Base-by-base conservation (phyloP, 2,888 invertebrate species). In the Himalopsyche japonica region DNA sequence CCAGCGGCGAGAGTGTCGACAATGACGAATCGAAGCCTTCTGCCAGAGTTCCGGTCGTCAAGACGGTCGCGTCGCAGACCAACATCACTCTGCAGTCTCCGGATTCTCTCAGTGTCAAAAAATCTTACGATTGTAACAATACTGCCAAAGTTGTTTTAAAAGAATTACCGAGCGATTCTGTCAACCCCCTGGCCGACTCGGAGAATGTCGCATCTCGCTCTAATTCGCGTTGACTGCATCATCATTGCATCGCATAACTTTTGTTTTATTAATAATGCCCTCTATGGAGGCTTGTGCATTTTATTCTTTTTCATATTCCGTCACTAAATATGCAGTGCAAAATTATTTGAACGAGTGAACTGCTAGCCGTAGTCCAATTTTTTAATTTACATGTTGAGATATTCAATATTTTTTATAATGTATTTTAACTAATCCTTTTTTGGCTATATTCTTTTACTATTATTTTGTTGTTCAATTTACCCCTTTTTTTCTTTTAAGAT, bases 1-100 rank as follows among this genome's bases (percentile, higher is more conserved):
- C 32, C 24, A 10, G 8, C 37, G 24, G 12, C 30, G 77, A 49
- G 32, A 48, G 76, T 7, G n/a, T 15, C 8, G 37, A 32, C 6
- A n/a, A 49, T 15, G 82, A 77, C 10, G 49, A 79, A n/a, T 48
- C 24, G 4, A 76, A 48, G 47, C 5, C 34, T n/a, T 34, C 32
- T 48, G 64, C 85, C 48, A 87, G 85, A 80, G 83, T 82, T 32
- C 76, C 84, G 43, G 86, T 83, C 20, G 87, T 87, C 79, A 87
- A 87, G 78, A 91, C 90, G 47, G 90, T 90, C 85, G 91, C 89
- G 86, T 91, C 91, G 86, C 91, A 92, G 89, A 91, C 92, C 86
- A 91, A 90, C 87, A 91, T 91, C 89, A 91, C 91, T 47, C 90
- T 91, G 84, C 91, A 91, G 89, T 90, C 91, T 88, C 91, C 87